Percentiles rank a stretch among this genome's conserved stretches.
Evolutionary conservation across 2,797 vertebrate genomes (phyloP).

Genomic region (Hyperoplus immaculatus): DNA sequence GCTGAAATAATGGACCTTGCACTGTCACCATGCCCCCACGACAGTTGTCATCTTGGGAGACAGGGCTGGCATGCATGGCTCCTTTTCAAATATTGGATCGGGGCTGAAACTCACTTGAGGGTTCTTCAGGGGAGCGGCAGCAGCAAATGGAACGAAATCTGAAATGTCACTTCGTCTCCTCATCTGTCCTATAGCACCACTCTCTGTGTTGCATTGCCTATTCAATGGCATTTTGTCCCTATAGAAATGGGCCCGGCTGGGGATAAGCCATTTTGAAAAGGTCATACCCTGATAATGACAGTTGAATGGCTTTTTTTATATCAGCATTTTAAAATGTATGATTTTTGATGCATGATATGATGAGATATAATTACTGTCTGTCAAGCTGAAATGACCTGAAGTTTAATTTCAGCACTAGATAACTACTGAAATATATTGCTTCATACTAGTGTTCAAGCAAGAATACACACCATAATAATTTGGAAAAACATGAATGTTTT

Average conservation of each 20-base stretch:
- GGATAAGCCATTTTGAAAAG: conserved; percentile 57
- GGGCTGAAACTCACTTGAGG: conserved; percentile 33
- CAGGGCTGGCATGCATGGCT: conserved; percentile 15
- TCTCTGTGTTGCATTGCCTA: conserved; percentile 54
- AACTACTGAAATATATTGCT: background rate
- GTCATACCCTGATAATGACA: conserved; percentile 52
- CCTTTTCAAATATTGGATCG: conserved; percentile 50
- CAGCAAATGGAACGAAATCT: conserved; percentile 50
- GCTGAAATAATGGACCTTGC: conserved; percentile 59
- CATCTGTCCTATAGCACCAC: conserved; percentile 40
- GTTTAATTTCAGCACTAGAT: background rate
- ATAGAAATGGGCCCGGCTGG: conserved; percentile 35
- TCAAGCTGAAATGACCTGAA: background rate
- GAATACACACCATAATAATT: background rate
- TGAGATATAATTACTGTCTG: background rate
- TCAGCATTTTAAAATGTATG: conserved; percentile 27
- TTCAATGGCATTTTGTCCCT: conserved; percentile 57
- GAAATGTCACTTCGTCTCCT: conserved; percentile 73
- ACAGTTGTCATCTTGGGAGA: conserved; percentile 50
- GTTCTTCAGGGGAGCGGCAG: conserved; percentile 18
- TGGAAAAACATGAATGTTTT: background rate
- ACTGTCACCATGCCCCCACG: conserved; percentile 35
- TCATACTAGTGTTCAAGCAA: background rate
- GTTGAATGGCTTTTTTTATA: conserved; percentile 5
- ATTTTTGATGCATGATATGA: conserved; percentile 12